These are phyloP conservation scores for Zophobas atratus DNA, from an alignment of 1,140 invertebrate species.

Conservation along the genomic window DNA sequence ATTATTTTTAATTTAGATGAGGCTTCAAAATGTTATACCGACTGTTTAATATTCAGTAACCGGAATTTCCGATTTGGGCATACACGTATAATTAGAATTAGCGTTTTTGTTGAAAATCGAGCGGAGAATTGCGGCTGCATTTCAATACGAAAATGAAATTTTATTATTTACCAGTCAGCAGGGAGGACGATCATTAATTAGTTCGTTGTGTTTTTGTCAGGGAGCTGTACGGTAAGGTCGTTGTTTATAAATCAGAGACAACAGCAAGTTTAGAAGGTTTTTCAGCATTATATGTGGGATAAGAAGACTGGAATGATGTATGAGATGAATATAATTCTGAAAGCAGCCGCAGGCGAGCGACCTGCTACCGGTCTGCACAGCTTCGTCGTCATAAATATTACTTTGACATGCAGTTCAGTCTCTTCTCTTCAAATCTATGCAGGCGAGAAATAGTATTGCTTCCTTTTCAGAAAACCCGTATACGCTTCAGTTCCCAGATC, in stretches of 20 bases:
- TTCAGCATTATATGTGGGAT: constrained; percentile 15
- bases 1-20: constrained; percentile 25
- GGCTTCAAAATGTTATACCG: constrained; percentile 17
- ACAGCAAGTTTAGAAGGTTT: neutral
- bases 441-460: constrained; percentile 50
- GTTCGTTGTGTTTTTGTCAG: neutral
- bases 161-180: constrained; percentile 26
- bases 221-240: neutral
- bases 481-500: constrained; percentile 24
- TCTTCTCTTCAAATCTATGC: constrained; percentile 46
- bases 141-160: constrained; percentile 42
- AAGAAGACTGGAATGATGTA: constrained; percentile 45
- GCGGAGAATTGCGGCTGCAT: constrained; percentile 29
- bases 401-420: constrained; percentile 47
- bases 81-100: constrained; percentile 29
- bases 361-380: constrained; percentile 36
- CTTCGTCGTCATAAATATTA: constrained; percentile 46
- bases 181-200: constrained; percentile 23
- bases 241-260: constrained; percentile 24
- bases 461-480: constrained; percentile 32
- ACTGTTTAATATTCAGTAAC: constrained; percentile 32
- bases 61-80: constrained; percentile 24
- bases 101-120: constrained; percentile 38
- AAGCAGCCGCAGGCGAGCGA: constrained; percentile 27
- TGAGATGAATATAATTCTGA: constrained; percentile 48